Conservation (phyloP, 2,888 invertebrate genomes). For the Cordilura impudica region DNA sequence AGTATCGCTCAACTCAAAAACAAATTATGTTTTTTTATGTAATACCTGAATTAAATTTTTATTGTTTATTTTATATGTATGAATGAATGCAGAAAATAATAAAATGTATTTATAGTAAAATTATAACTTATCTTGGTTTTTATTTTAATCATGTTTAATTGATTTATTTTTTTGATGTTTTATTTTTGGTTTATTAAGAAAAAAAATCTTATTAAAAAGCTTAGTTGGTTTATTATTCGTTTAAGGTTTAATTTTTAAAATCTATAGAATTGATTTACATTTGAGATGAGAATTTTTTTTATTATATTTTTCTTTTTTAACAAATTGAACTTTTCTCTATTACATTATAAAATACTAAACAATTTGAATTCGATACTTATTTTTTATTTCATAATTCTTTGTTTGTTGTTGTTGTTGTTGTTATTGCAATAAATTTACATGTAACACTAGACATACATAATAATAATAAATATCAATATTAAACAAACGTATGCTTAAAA, state of each 20-base stretch:
- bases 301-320: constrained; percentile 33
- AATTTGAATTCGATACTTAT: constrained; percentile 41
- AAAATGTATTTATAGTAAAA: constrained; percentile 20
- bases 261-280: constrained; percentile 50
- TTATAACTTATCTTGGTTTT: too few relatives aligned
- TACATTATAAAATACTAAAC: constrained; percentile 44
- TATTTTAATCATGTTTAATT: too few relatives aligned
- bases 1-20: too few relatives aligned
- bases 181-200: background rate
- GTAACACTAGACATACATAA: constrained; percentile 56
- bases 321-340: constrained; percentile 46
- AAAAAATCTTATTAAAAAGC: constrained; percentile 50
- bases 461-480: constrained; percentile 38
- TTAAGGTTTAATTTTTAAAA: constrained; percentile 46
- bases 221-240: constrained; percentile 22
- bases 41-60: too few relatives aligned
- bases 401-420: constrained; percentile 3
- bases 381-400: constrained; percentile 4
- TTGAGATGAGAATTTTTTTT: constrained; percentile 31
- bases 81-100: too few relatives aligned
- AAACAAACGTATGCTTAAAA: constrained; percentile 30
- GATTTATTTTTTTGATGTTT: too few relatives aligned
- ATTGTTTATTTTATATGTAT: too few relatives aligned
- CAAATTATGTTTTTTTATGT: too few relatives aligned
- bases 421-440: constrained; percentile 46